Evolutionary conservation across 2,797 vertebrate genomes (phyloP), one percentile per base, ranked within the genome.

Genomic region (Tolypeutes matacus): DNA sequence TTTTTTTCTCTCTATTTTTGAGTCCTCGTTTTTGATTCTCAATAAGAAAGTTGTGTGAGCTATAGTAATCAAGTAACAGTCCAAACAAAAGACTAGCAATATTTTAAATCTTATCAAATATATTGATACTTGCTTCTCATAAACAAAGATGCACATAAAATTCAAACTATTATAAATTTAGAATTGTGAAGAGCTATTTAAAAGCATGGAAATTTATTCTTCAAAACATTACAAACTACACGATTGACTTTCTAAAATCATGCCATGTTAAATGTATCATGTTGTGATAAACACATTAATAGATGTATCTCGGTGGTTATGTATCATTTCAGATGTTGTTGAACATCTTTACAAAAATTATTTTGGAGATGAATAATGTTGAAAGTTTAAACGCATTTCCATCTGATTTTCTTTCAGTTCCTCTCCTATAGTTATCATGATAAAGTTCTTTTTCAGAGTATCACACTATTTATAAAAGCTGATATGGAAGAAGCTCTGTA

Each of bases 1-100:
- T 12, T 46, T 11, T 11, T 46, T 46, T 46, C 46, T 93, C 86
- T 78, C 96, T 93, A 92, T 87, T 90, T 67, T 0, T 96, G 97
- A 97, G 96, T 91, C 95, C 51, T 87, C 64, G 85, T 56, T 77
- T 95, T 25, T 94, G 94, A 96, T 96, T 97, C 96, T 93, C 93
- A 97, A 95, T 51, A 96, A 97, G 96, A 97, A 96, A 97, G 94
- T 95, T 95, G 95, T 94, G 51, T 77, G 95, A 97, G 90, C 98
- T 97, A 97, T 9, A 97, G 91, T 96, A 97, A 98, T 97, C 94
- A 97, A 98, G 94, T 95, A 95, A 95, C 64, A 97, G 96, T 97
- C 98, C 92, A 98, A 98, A 98, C 72, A 97, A 98, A 97, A 97
- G 89, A 98, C 88, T 91, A 98, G 98, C 98, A 98, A 98, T 91